phyloP scores from a whole-genome alignment of 2,113 vertebrate species.

The Ondatra zibethicus region DNA sequence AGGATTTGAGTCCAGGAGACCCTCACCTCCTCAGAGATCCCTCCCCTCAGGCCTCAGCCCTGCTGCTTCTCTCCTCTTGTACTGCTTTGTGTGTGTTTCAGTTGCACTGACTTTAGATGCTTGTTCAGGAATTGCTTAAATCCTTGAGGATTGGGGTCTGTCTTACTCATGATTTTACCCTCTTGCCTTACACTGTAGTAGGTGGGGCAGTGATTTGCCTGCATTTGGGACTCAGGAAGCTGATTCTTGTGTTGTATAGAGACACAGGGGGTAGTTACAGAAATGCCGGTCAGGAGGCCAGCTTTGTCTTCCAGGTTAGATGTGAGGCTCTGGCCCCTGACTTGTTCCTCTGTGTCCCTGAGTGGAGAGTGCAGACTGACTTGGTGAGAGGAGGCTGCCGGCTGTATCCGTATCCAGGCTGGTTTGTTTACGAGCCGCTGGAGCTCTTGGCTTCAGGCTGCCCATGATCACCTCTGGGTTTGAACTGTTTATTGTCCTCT shows the following conservation, averaged over 20 bases:
- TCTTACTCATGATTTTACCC: neutral
- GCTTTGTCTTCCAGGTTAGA: neutral
- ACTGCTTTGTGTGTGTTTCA: neutral
- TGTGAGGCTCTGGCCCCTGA: neutral
- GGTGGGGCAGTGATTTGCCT: neutral
- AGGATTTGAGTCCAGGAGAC: neutral
- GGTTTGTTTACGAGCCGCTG: neutral
- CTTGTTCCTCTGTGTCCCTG: neutral
- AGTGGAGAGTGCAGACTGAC: neutral
- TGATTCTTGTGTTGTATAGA: neutral
- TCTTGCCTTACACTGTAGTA: neutral
- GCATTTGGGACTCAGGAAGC: neutral
- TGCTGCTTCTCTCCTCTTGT: neutral
- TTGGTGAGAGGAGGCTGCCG: neutral
- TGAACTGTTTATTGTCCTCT: neutral
- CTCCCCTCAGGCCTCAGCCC: neutral
- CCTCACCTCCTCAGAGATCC: neutral
- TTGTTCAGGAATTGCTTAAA: neutral
- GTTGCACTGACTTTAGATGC: neutral
- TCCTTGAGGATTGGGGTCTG: neutral
- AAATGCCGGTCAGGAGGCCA: neutral
- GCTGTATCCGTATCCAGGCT: too few species aligned
- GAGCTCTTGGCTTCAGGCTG: neutral
- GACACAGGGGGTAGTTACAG: neutral
- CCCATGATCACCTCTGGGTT: neutral